A percentile compares a stretch with the other conserved stretches of the same genome.
phyloP scores from a whole-genome alignment of 2,113 vertebrate genomes.

The Hippoglossus stenolepis region DNA sequence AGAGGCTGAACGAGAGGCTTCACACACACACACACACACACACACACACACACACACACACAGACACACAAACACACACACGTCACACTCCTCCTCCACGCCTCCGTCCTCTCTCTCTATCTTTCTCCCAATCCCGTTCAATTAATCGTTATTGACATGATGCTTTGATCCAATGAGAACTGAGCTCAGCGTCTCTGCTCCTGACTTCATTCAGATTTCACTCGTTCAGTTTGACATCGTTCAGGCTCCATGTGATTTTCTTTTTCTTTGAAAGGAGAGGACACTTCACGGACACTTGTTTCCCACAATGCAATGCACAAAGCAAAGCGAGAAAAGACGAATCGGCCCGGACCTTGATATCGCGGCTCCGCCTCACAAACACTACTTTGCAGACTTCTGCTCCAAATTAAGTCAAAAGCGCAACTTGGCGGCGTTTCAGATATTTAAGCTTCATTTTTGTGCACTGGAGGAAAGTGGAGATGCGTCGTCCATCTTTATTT shows the following conservation, averaged over 20 bases:
- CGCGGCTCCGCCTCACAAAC: no score
- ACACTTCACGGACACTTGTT: neutral
- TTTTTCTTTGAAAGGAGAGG: neutral
- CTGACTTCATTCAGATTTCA: constrained; percentile 11
- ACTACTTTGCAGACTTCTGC: no score
- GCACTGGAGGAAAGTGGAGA: no score
- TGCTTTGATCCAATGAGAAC: constrained; percentile 35
- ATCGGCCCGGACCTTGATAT: no score
- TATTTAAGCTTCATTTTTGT: no score
- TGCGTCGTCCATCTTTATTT: no score
- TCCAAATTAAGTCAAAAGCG: neutral
- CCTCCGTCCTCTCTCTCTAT: constrained; percentile 4
- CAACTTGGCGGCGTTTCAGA: neutral
- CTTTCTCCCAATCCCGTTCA: constrained; percentile 38
- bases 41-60: constrained; percentile 38
- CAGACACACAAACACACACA: constrained; percentile 34
- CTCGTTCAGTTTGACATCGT: neutral
- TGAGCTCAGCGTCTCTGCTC: constrained; percentile 4
- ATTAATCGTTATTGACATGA: constrained; percentile 54
- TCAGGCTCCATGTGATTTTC: neutral
- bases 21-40: constrained; percentile 36
- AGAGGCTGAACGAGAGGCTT: constrained; percentile 37
- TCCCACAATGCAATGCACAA: neutral
- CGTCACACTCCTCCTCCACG: neutral
- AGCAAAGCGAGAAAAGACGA: no score